Evolutionary conservation across 2,797 vertebrate species (phyloP).

Genomic region (Rhinoraja longicauda): DNA sequence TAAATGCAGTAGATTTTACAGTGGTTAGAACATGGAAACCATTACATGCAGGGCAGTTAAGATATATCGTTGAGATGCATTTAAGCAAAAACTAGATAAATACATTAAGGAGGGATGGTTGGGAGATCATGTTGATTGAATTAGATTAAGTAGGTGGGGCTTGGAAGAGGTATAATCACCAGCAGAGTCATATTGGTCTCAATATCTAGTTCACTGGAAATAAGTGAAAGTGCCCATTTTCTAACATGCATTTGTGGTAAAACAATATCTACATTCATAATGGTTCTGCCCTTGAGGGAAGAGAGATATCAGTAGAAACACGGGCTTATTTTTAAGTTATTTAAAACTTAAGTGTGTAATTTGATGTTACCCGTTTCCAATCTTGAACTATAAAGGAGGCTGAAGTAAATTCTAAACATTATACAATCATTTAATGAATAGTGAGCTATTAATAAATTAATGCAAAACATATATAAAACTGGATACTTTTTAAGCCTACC

Average conservation of each 20-base stretch:
- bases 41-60: not conserved
- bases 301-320: not conserved
- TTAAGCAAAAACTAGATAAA: not conserved
- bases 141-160: not conserved
- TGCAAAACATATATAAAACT: not conserved
- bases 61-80: no score
- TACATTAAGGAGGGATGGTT: not conserved
- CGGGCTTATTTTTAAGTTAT: not conserved
- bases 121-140: no score
- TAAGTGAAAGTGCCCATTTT: not conserved
- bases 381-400: not conserved
- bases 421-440: not conserved
- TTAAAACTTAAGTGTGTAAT: not conserved
- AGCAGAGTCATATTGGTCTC: not conserved
- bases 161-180: not conserved
- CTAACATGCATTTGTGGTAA: not conserved
- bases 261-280: not conserved
- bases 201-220: not conserved
- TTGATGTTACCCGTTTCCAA: not conserved
- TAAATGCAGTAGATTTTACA: not conserved
- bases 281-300: not conserved
- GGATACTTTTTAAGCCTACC: not conserved
- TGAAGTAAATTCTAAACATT: not conserved
- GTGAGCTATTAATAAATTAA: not conserved
- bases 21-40: not conserved